Conservation (phyloP, 2,797 vertebrate genomes). For the Neostethus bicornis region DNA sequence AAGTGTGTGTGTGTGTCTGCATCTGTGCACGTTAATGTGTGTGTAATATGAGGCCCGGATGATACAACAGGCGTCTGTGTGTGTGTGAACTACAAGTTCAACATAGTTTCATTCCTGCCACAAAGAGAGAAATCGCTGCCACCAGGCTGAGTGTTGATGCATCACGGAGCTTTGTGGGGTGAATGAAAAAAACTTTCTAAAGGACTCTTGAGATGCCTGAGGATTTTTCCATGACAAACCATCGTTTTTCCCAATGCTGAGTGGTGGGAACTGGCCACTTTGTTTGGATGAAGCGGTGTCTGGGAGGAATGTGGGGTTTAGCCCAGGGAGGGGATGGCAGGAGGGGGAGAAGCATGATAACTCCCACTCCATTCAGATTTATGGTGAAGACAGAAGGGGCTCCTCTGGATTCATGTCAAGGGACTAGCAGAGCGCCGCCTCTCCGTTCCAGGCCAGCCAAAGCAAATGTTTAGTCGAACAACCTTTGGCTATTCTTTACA, state of each 20-base stretch:
- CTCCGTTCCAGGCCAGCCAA: slow-evolving; percentile 65
- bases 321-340: slow-evolving; percentile 47
- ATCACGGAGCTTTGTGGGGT: slow-evolving; percentile 22
- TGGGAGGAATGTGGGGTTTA: slow-evolving; percentile 77
- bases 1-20: slow-evolving; percentile 10
- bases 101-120: slow-evolving; percentile 9
- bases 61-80: slow-evolving; percentile 18
- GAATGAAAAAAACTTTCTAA: slow-evolving; percentile 19
- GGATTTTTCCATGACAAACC: slow-evolving; percentile 77
- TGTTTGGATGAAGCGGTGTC: slow-evolving; percentile 74
- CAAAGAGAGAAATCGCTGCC: slow-evolving; percentile 32
- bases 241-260: slow-evolving; percentile 68
- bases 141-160: slow-evolving; percentile 29
- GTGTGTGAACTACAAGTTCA: slow-evolving; percentile 18
- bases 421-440: slow-evolving; percentile 59
- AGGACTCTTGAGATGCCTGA: slow-evolving; percentile 73
- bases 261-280: slow-evolving; percentile 77
- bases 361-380: slow-evolving; percentile 76
- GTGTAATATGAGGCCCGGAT: background rate
- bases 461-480: slow-evolving; percentile 74
- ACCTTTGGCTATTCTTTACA: slow-evolving; percentile 58
- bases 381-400: slow-evolving; percentile 71
- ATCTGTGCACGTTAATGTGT: slow-evolving; percentile 19
- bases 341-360: slow-evolving; percentile 65
- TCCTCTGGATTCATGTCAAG: slow-evolving; percentile 71